Percentiles rank a stretch among this genome's conserved stretches.
Conservation (phyloP, 2,113 vertebrate species). For the Aegithalos caudatus region DNA sequence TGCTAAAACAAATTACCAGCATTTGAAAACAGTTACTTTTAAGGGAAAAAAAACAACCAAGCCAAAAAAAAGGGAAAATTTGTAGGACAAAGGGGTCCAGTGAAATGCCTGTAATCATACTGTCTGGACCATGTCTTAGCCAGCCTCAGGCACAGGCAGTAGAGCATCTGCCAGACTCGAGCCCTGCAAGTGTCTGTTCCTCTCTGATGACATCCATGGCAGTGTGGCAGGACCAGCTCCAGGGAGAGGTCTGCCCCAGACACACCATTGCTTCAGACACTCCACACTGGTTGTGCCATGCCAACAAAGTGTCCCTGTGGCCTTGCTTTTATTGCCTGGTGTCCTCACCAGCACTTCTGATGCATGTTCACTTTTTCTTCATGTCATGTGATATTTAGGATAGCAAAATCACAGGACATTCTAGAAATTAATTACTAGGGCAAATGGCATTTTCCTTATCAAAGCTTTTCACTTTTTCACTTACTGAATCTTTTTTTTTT, state of each 20-base stretch:
- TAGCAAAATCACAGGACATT: not conserved
- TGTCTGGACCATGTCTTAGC: accelerated
- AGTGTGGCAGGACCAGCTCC: not conserved
- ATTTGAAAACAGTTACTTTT: not conserved
- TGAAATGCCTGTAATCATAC: not conserved
- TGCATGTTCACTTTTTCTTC: not conserved
- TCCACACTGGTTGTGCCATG: not conserved
- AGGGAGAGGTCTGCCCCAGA: not conserved
- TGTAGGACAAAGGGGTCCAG: not conserved
- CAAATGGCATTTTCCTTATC: not conserved
- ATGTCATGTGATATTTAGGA: not conserved
- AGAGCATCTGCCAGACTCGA: not conserved
- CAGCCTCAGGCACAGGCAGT: not conserved
- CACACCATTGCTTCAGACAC: not conserved
- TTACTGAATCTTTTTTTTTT: not conserved
- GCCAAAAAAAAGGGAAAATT: not conserved
- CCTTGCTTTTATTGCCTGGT: not conserved
- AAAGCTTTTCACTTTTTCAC: not conserved
- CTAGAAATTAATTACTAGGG: not conserved
- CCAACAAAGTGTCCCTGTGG: not conserved
- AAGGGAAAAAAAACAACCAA: not conserved
- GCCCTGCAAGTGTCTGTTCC: not conserved
- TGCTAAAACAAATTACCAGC: not conserved
- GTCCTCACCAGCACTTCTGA: not conserved
- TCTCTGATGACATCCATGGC: accelerated